Conservation (phyloP, 2,113 vertebrate species). For the Rhodinocichla rosea region DNA sequence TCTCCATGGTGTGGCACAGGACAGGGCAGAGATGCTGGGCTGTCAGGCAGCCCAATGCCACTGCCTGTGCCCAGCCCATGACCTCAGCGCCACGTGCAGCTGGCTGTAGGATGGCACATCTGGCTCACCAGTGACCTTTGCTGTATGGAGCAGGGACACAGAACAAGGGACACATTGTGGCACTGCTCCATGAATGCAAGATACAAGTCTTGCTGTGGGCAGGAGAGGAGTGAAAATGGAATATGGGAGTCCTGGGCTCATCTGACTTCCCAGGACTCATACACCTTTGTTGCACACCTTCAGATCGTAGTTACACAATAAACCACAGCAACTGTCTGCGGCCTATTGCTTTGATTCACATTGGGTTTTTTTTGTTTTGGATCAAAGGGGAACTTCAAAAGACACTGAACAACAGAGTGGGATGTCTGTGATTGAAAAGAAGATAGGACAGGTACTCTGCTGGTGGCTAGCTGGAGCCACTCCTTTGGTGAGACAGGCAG, state of each 20-base stretch:
- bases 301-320: neutral
- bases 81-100: neutral
- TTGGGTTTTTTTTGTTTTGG: neutral
- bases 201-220: neutral
- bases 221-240: neutral
- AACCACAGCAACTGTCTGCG: neutral
- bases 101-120: neutral
- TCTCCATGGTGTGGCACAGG: neutral
- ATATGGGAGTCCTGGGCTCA: neutral
- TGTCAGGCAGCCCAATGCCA: neutral
- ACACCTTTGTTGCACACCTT: neutral
- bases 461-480: neutral
- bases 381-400: neutral
- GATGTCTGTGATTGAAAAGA: neutral
- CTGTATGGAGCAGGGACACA: neutral
- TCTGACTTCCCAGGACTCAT: neutral
- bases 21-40: neutral
- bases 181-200: neutral
- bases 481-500: neutral
- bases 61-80: neutral
- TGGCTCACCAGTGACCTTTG: fast-evolving
- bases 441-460: neutral
- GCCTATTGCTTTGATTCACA: neutral
- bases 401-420: neutral
- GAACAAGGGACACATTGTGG: neutral